phyloP scores from a whole-genome alignment of 2,113 vertebrate species.

The Lethenteron reissneri region DNA sequence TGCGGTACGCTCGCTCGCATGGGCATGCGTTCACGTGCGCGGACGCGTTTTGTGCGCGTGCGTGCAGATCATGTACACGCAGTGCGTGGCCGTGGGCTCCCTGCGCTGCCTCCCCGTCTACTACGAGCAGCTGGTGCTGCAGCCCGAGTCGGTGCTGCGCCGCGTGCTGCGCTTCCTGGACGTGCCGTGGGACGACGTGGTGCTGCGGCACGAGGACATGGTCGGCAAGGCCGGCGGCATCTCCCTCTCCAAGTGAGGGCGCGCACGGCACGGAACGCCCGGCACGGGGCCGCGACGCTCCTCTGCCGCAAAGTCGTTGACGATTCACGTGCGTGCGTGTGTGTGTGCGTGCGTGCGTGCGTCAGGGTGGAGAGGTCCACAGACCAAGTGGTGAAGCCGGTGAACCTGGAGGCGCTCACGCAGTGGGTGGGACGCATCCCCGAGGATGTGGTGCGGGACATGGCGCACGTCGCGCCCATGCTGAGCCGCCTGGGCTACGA shows the following conservation, averaged over 20 bases:
- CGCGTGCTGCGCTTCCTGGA: conserved; percentile 37
- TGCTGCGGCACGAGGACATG: conserved; percentile 54
- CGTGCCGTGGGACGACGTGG: conserved; percentile 38
- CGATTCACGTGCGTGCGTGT: too few relatives aligned
- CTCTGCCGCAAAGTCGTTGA: too few relatives aligned
- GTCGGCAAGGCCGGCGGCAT: conserved; percentile 50
- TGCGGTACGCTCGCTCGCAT: too few relatives aligned
- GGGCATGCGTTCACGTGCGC: too few relatives aligned
- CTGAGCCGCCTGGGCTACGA: conserved; percentile 65
- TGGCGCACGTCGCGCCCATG: conserved; percentile 82
- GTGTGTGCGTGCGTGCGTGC: neutral
- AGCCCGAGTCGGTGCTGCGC: conserved; percentile 32
- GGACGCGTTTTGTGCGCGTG: too few relatives aligned
- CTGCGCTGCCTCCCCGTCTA: conserved; percentile 35
- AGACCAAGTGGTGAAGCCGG: conserved; percentile 82
- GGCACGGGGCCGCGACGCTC: too few relatives aligned
- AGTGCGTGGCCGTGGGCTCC: conserved; percentile 36
- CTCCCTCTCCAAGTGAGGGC: conserved; percentile 48
- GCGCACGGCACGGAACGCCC: too few relatives aligned
- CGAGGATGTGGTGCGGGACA: conserved; percentile 51
- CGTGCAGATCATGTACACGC: conserved; percentile 30
- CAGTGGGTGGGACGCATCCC: conserved; percentile 85
- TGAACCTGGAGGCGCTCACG: conserved; percentile 61
- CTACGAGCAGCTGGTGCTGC: conserved; percentile 58
- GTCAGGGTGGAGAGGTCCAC: conserved; percentile 70